Evolutionary conservation across 2,888 invertebrate species (phyloP), one percentile per base, ranked within the genome.

Genomic region (Synergus laeviventris): DNA sequence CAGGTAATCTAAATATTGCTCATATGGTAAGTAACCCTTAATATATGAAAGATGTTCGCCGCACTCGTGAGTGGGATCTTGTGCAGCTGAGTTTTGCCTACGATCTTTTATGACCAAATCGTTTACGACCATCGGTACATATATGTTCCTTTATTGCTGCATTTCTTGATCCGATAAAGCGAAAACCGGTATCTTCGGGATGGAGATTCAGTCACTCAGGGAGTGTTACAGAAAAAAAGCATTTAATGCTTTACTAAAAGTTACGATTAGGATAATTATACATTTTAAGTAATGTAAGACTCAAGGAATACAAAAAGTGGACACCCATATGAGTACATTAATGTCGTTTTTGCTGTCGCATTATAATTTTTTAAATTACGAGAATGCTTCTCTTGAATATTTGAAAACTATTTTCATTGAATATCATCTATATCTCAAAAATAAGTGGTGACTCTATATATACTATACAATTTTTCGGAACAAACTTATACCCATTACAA

Each of bases 111-210:
- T 76, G 73, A 78, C 79, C 78, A 75, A 80, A 76, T 76, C 79
- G 80, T 81, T 81, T 80, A 80, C 79, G 79, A 79, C 78, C 78
- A 64, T 79, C 73, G 76, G 76, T 81, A 80, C 76, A 76, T 74
- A 80, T 81, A 78, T 79, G 79, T 81, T 79, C 76, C 79, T 81
- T 79, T 79, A 81, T 78, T 80, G 80, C 77, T 78, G 79, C 77
- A 78, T 80, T 81, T 78, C 81, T 81, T 78, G 78, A 76, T 74
- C 79, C 80, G 78, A 80, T 81, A 81, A 81, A 81, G 74, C 75
- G 78, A 79, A 78, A 81, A 81, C 80, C 79, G 79, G 81, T 80
- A 80, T 79, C 66, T 64, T 74, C 38, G 76, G 38, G 38, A 18
- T 38, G 61, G 61, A 61, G 62, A 38, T 62, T 38, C 36, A 36